phyloP scores from a whole-genome alignment of 2,888 invertebrate genomes.

The Tenthredo livida region DNA sequence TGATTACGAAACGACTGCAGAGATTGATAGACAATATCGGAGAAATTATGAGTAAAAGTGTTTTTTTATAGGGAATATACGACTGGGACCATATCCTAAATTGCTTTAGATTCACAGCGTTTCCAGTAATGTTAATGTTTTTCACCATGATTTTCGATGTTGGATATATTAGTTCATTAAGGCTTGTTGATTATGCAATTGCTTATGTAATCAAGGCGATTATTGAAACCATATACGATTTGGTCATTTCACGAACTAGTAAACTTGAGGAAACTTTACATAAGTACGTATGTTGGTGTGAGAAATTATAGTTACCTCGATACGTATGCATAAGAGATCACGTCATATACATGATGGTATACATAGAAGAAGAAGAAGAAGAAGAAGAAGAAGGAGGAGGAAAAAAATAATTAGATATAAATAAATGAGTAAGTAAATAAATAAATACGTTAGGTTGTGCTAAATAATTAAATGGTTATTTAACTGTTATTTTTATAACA shows the following conservation, averaged over 20 bases:
- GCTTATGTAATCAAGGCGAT: background rate
- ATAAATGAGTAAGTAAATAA: background rate
- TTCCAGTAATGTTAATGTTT: background rate
- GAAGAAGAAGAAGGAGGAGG: background rate
- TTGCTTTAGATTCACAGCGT: background rate
- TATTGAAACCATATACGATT: background rate
- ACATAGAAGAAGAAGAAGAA: background rate
- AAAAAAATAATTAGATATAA: background rate
- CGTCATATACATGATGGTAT: background rate
- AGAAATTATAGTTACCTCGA: background rate
- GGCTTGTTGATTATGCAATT: background rate
- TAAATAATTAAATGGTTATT: background rate
- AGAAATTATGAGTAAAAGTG: background rate
- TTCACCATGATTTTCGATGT: background rate
- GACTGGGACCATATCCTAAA: background rate
- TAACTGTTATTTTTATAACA: constrained; percentile 13
- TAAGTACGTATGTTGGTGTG: background rate
- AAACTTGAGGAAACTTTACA: background rate
- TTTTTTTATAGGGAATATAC: background rate
- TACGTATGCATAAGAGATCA: background rate
- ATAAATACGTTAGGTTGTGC: constrained; percentile 16
- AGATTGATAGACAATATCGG: background rate
- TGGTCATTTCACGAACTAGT: background rate
- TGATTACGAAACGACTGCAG: background rate
- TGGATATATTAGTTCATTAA: background rate